These are phyloP conservation scores for Hermaeophaga mercurialis DNA, from an alignment of 2,888 invertebrate species.

Conservation along the genomic window DNA sequence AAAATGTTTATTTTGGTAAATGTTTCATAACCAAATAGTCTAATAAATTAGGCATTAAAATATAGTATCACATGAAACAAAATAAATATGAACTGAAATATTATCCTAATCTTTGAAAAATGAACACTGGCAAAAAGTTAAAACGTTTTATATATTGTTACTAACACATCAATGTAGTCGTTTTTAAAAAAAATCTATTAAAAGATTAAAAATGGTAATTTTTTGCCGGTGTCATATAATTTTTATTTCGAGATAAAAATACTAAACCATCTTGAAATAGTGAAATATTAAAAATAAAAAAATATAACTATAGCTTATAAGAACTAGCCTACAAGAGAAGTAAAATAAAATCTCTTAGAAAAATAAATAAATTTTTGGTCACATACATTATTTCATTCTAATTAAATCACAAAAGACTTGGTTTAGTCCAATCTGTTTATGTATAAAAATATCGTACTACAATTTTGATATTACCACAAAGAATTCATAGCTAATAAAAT, in stretches of 20 bases:
- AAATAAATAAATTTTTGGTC: conserved; percentile 43
- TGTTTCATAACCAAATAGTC: conserved; percentile 26
- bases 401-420: conserved; percentile 31
- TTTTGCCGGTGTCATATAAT: not conserved
- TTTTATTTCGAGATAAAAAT: conserved; percentile 3
- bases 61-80: conserved; percentile 45
- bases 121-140: not conserved
- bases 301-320: conserved; percentile 27
- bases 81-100: conserved; percentile 36
- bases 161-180: too few species aligned
- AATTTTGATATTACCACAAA: too few species aligned
- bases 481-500: too few species aligned
- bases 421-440: conserved; percentile 1
- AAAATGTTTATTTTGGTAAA: conserved; percentile 31
- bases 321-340: conserved; percentile 29
- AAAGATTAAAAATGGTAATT: too few species aligned
- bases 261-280: not conserved
- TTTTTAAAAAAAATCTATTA: too few species aligned
- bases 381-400: conserved; percentile 33
- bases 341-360: conserved; percentile 35
- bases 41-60: conserved; percentile 42
- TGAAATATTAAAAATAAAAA: conserved; percentile 30
- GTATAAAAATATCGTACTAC: too few species aligned
- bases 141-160: too few species aligned
- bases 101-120: conserved; percentile 16